Conservation (phyloP, 2,113 vertebrate species). For the Dipodomys spectabilis region DNA sequence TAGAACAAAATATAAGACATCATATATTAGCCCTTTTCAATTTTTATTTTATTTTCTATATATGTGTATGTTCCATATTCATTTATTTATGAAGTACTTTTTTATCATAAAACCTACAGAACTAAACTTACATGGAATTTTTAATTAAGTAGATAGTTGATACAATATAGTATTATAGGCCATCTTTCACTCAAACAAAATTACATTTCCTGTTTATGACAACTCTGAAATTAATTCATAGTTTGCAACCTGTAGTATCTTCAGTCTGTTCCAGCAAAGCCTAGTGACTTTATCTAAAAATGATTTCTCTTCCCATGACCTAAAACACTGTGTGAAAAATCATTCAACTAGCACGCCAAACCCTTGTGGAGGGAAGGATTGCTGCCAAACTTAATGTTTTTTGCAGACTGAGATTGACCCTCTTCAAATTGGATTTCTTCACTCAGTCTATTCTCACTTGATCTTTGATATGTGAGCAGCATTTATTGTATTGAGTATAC, state of each 20-base stretch:
- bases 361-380: slow-evolving; percentile 71
- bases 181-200: slow-evolving; percentile 63
- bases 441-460: slow-evolving; percentile 54
- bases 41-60: slow-evolving; percentile 80
- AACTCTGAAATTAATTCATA: slow-evolving; percentile 70
- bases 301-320: slow-evolving; percentile 71
- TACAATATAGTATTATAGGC: slow-evolving; percentile 22
- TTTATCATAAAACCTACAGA: slow-evolving; percentile 80
- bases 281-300: slow-evolving; percentile 74
- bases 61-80: slow-evolving; percentile 81
- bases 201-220: slow-evolving; percentile 71
- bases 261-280: slow-evolving; percentile 70
- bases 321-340: slow-evolving; percentile 79
- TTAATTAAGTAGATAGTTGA: slow-evolving; percentile 76
- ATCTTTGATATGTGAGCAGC: slow-evolving; percentile 44
- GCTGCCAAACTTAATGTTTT: slow-evolving; percentile 58
- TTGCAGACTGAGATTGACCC: slow-evolving; percentile 71
- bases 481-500: slow-evolving; percentile 32
- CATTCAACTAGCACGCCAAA: slow-evolving; percentile 67
- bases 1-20: slow-evolving; percentile 84
- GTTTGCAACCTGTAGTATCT: slow-evolving; percentile 49
- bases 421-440: slow-evolving; percentile 74
- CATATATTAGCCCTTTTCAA: slow-evolving; percentile 74
- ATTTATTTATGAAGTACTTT: slow-evolving; percentile 81
- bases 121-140: slow-evolving; percentile 70